phyloP scores from a whole-genome alignment of 35 echinoderm and acorn worm genomes.

The Diadema setosum region DNA sequence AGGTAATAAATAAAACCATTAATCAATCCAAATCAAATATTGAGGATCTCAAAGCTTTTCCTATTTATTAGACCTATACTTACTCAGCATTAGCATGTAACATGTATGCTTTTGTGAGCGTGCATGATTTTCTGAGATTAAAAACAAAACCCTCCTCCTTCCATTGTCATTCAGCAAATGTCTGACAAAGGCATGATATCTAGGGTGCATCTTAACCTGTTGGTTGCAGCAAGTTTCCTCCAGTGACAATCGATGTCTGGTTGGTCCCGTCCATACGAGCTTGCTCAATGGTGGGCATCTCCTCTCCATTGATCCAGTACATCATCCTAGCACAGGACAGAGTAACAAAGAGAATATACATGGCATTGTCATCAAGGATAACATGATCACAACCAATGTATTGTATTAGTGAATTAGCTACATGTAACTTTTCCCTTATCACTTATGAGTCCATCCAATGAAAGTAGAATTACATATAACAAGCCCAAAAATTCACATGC shows the following conservation, averaged over 20 bases:
- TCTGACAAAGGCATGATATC: too few species aligned
- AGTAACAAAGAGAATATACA: neutral
- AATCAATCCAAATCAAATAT: too few species aligned
- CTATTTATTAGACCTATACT: too few species aligned
- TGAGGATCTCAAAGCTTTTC: too few species aligned
- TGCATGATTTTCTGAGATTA: too few species aligned
- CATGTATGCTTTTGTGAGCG: too few species aligned
- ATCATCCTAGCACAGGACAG: constrained; percentile 37
- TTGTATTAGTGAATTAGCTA: neutral
- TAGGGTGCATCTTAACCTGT: constrained; percentile 54
- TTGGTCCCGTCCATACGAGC: constrained; percentile 86
- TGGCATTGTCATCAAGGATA: neutral
- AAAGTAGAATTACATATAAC: too few species aligned
- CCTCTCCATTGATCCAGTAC: constrained; percentile 75
- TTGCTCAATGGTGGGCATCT: constrained; percentile 41
- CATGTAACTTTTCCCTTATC: neutral
- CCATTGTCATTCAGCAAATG: too few species aligned
- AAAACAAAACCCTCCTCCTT: too few species aligned
- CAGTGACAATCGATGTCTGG: neutral
- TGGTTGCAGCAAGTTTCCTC: neutral
- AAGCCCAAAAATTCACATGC: too few species aligned
- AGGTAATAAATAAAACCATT: too few species aligned
- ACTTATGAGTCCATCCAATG: neutral
- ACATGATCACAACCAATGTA: neutral
- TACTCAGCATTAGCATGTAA: too few species aligned